These are phyloP conservation scores for Zeuzera pyrina DNA, from an alignment of 2,888 invertebrate species.

Conservation along the genomic window DNA sequence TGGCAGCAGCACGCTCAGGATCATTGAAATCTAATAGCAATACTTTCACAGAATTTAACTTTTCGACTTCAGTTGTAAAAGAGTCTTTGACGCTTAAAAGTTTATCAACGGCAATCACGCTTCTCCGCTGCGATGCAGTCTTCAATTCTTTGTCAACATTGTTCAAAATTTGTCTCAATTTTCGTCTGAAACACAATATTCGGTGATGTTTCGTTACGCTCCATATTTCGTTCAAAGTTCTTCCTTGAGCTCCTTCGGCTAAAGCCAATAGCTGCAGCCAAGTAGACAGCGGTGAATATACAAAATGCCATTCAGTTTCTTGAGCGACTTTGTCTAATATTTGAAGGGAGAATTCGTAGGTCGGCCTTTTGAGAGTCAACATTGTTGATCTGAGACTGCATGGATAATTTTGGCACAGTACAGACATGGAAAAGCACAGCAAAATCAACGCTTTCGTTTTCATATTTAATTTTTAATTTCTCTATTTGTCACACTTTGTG, in stretches of 20 bases:
- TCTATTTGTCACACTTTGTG: too few species aligned
- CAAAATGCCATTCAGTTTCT: slow-evolving; percentile 38
- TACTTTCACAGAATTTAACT: too few species aligned
- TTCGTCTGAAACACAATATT: slow-evolving; percentile 34
- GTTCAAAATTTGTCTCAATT: slow-evolving; percentile 27
- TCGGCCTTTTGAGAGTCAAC: slow-evolving; percentile 28
- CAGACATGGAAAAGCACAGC: too few species aligned
- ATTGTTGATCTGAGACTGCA: slow-evolving; percentile 30
- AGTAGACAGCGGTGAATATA: slow-evolving; percentile 44
- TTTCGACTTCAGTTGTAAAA: too few species aligned
- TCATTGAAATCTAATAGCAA: slow-evolving; percentile 35
- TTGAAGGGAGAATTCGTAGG: slow-evolving; percentile 39
- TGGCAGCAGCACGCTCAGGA: slow-evolving; percentile 20
- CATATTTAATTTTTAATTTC: too few species aligned
- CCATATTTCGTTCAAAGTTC: slow-evolving; percentile 35
- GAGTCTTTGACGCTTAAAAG: too few species aligned
- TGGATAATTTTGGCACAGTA: too few species aligned
- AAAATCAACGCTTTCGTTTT: too few species aligned
- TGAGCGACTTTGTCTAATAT: slow-evolving; percentile 38
- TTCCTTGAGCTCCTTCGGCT: slow-evolving; percentile 37
- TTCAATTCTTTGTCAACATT: slow-evolving; percentile 25
- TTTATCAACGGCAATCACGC: background rate
- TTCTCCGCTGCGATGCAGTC: slow-evolving; percentile 17
- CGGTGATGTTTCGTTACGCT: slow-evolving; percentile 31
- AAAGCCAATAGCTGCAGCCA: slow-evolving; percentile 44